Evolutionary conservation across 2,113 vertebrate species (phyloP), one percentile per base, ranked within the genome.

Genomic region (Lepus europaeus): DNA sequence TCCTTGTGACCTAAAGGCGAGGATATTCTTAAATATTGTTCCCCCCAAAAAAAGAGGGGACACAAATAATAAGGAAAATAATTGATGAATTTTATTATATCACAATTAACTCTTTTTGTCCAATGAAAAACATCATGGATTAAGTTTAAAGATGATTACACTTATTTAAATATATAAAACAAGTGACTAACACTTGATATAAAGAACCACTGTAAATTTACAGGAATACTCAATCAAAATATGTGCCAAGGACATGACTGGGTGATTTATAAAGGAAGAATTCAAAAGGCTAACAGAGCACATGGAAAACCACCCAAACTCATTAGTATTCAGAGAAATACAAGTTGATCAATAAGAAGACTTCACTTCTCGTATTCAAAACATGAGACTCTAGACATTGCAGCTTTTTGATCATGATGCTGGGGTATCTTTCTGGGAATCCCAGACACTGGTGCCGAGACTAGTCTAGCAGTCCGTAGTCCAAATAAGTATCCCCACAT

Each of bases 141-240:
- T 45, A 45, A 45, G 45, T 45, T 45, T 45, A 45, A 45, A 45
- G 45, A 45, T 45, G 45, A 45, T 6, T 45, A 45, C 45, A 45
- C 45, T 45, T 45, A 45, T 45, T 76, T 93, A 90, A 79, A 80
- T 86, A 45, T 70, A 16, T 87, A 83, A 90, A 90, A 82, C 12
- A 76, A 82, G 11, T 74, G 49, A n/a, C 25, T 80, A 74, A 81
- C 49, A 80, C 86, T 76, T 49, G 70, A 86, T 45, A 64, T 27
- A 86, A 70, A 22, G 6, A 92, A 64, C 53, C 31, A 29, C n/a
- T 45, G 45, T 45, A 45, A 45, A 45, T 45, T 45, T 86, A 86
- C 13, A 53, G 36, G 39, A 81, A 79, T 25, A 9, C 20, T 66
- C 22, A 53, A 9, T 81, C 59, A 63, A 86, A 85, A 86, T 36